These are phyloP conservation scores for Apodemus agrarius DNA, from an alignment of 2,797 vertebrate species.

Conservation along the genomic window DNA sequence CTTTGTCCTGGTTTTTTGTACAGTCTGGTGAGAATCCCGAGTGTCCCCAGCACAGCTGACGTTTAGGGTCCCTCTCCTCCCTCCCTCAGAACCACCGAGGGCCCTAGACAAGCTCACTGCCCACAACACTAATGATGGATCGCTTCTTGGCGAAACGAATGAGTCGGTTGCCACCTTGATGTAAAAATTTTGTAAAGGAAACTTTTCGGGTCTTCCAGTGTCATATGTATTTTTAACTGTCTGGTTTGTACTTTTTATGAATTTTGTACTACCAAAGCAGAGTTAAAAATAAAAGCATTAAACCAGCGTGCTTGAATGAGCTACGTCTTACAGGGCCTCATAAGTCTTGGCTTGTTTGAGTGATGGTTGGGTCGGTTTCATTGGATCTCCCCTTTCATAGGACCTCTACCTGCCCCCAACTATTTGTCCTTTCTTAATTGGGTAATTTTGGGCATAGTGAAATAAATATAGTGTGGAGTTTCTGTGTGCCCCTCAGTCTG, in stretches of 20 bases:
- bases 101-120: slow-evolving; percentile 26
- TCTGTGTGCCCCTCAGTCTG: neutral
- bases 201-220: slow-evolving; percentile 80
- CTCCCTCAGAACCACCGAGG: slow-evolving; percentile 30
- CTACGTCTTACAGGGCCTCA: neutral
- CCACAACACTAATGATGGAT: slow-evolving; percentile 78
- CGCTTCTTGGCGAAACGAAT: neutral
- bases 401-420: no score
- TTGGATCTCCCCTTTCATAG: neutral
- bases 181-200: slow-evolving; percentile 70
- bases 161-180: slow-evolving; percentile 60
- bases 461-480: neutral
- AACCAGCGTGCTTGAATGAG: slow-evolving; percentile 2
- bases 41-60: slow-evolving; percentile 57
- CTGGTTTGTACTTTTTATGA: slow-evolving; percentile 84
- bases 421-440: neutral
- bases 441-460: neutral
- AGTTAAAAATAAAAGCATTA: slow-evolving; percentile 81
- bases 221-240: slow-evolving; percentile 87
- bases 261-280: slow-evolving; percentile 88
- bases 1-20: slow-evolving; percentile 74
- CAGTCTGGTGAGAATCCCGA: slow-evolving; percentile 11
- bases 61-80: slow-evolving; percentile 54
- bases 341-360: neutral
- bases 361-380: neutral